These are phyloP conservation scores for Apolygus lucorum DNA, from an alignment of 1,140 invertebrate species.

Conservation along the genomic window DNA sequence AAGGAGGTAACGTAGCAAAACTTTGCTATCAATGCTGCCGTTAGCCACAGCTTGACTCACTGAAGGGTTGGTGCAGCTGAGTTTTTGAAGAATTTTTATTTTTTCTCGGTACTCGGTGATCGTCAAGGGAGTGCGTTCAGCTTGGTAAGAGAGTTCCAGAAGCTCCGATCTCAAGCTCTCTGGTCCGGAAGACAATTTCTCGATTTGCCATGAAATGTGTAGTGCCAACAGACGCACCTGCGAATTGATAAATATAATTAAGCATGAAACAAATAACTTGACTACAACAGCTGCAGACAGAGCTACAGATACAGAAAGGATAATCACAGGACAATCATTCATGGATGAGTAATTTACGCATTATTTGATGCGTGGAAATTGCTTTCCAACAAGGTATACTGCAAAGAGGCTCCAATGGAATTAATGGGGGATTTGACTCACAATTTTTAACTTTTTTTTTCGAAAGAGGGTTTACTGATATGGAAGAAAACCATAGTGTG, in stretches of 20 bases:
- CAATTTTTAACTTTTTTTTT: too few relatives aligned
- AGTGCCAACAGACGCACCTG: constrained; percentile 56
- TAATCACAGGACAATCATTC: too few relatives aligned
- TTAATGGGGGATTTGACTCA: too few relatives aligned
- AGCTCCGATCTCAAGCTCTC: constrained; percentile 35
- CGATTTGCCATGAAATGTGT: constrained; percentile 63
- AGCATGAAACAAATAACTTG: neutral
- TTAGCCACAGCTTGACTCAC: constrained; percentile 1
- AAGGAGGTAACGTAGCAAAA: constrained; percentile 64
- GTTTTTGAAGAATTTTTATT: constrained; percentile 59
- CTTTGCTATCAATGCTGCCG: neutral
- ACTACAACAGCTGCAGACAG: neutral
- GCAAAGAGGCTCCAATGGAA: too few relatives aligned
- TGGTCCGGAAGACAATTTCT: constrained; percentile 39
- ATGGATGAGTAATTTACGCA: too few relatives aligned
- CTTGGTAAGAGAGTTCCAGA: constrained; percentile 57
- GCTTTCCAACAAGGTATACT: too few relatives aligned
- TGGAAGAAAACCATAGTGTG: too few relatives aligned
- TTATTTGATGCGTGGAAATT: too few relatives aligned
- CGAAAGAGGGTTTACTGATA: too few relatives aligned
- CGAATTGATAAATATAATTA: constrained; percentile 40
- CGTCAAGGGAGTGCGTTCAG: constrained; percentile 55
- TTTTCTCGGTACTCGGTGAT: constrained; percentile 71
- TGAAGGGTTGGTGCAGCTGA: constrained; percentile 42
- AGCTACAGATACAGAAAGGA: too few relatives aligned